A percentile compares a stretch with the other conserved stretches of the same genome.
Evolutionary conservation across 23 tunicate genomes (phyloP).

Genomic region (Trididemnum nubilum): DNA sequence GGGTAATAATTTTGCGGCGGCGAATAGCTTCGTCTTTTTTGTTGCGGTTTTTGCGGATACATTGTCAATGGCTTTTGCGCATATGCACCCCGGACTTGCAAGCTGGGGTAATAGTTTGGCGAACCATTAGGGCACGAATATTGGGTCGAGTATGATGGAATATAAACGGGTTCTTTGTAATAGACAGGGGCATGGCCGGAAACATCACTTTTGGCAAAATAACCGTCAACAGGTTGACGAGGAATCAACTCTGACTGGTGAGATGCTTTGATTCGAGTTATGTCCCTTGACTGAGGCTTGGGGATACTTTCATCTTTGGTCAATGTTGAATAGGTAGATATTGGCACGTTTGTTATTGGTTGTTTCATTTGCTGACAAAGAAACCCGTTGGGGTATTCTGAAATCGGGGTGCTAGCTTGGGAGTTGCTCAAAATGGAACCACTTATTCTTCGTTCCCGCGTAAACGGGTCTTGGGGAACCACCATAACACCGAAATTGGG

Average conservation of each 20-base stretch:
- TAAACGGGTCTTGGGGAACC: not conserved
- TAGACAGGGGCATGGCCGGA: not conserved
- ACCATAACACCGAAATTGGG: not conserved
- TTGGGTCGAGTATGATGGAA: too few species aligned
- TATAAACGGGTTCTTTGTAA: not conserved
- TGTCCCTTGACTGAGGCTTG: not conserved
- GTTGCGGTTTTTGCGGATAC: constrained; percentile 2
- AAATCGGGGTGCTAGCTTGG: not conserved
- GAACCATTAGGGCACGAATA: constrained; percentile 2
- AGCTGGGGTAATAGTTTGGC: constrained; percentile 59
- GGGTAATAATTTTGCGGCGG: constrained; percentile 56
- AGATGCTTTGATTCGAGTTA: not conserved
- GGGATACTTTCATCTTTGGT: not conserved
- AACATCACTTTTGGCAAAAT: not conserved
- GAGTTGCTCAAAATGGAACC: not conserved
- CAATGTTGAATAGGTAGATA: not conserved
- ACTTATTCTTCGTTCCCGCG: constrained; percentile 11
- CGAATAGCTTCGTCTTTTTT: not conserved
- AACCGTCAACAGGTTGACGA: not conserved
- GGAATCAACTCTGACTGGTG: not conserved
- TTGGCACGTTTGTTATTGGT: not conserved
- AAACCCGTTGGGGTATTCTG: not conserved
- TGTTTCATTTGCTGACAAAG: not conserved
- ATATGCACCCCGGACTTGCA: constrained; percentile 52
- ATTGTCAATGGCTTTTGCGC: constrained; percentile 8